phyloP scores from a whole-genome alignment of 2,113 vertebrate species.

The Tor tambroides region DNA sequence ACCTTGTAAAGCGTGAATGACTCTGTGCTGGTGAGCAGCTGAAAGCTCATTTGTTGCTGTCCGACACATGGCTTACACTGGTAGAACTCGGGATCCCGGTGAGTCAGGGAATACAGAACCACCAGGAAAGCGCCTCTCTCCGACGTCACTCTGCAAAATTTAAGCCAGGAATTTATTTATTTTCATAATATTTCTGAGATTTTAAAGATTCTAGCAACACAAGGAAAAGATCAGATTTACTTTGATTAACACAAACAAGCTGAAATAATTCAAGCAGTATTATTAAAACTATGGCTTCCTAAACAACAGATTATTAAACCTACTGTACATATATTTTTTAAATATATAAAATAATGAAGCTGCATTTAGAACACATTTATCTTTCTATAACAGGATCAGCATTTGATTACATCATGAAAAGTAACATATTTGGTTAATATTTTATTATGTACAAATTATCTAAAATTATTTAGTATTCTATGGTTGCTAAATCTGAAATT shows the following conservation, averaged over 20 bases:
- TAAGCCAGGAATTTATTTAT: neutral
- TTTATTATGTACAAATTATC: neutral
- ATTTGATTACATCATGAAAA: neutral
- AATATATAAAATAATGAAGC: neutral
- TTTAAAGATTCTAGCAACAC: neutral
- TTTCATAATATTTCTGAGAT: neutral
- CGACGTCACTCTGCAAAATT: conserved; percentile 81
- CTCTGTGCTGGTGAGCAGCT: conserved; percentile 83
- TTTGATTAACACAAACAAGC: neutral
- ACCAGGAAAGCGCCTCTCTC: conserved; percentile 86
- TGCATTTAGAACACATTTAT: neutral
- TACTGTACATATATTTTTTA: too few relatives aligned
- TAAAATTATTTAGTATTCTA: neutral
- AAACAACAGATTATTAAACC: neutral
- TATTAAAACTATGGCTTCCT: neutral
- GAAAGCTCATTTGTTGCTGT: conserved; percentile 79
- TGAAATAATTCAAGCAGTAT: neutral
- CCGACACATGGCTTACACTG: conserved; percentile 78
- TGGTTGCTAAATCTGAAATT: neutral
- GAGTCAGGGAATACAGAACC: conserved; percentile 85
- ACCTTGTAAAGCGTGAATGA: conserved; percentile 86
- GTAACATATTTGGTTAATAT: neutral
- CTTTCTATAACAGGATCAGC: neutral
- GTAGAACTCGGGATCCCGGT: conserved; percentile 91
- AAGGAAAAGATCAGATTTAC: neutral